Evolutionary conservation across 2,797 vertebrate genomes (phyloP), one percentile per base, ranked within the genome.

Genomic region (Furcifer pardalis): DNA sequence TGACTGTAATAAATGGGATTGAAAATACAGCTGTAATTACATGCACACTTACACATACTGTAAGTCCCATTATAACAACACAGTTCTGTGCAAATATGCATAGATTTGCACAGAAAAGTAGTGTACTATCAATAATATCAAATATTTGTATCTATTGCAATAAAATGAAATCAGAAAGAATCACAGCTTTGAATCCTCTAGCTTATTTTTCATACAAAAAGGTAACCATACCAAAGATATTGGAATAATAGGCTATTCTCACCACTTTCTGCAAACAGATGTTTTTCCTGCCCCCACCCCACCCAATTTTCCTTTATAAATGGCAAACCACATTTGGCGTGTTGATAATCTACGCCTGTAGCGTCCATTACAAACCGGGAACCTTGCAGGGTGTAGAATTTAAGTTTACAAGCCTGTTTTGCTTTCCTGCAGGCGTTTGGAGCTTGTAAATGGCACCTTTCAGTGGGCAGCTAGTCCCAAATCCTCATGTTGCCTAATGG

Each of bases 381-480:
- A 87, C 89, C 81, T 77, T 92, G 87, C 89, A 89, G 93, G 66
- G 89, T 90, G 88, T 88, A 83, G 83, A 86, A 88, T 72, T 83
- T 3, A 2, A 69, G 84, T 94, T 95, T 96, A 95, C 93, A 96
- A 96, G 95, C 92, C 94, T 90, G 92, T 94, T 95, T 94, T 92
- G 92, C 94, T 89, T 92, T 91, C 91, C 94, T 88, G 86, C 92
- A 90, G 92, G 90, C 94, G 87, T 94, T 94, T 86, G 81, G 37
- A 84, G 92, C 94, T 95, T 95, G 94, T 95, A 96, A 96, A 96
- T 91, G 91, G 87, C 93, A 94, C 94, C 90, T 95, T 95, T 92
- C 84, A 86, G 93, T 93, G 90, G 95, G 93, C 87, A 90, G 89
- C 95, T 86, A 94, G 92, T 84, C 85, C 92, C 82, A 86, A 94